Evolutionary conservation across 2,113 vertebrate species (phyloP), one percentile per base, ranked within the genome.

Genomic region (Megaceryle torquata): DNA sequence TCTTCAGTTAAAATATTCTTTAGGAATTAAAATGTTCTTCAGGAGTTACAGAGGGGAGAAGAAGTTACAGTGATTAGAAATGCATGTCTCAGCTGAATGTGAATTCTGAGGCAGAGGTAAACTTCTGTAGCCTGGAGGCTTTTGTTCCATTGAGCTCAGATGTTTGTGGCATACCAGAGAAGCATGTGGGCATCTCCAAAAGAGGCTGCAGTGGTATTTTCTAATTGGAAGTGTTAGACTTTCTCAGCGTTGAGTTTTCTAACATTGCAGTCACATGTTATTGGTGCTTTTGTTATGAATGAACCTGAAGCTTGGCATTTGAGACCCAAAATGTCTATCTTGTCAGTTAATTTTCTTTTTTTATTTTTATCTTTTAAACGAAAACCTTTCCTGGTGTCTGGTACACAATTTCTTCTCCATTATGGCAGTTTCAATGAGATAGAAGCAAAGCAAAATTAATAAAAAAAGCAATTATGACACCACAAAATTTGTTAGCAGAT

Each of bases 91-190:
- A 74, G 79, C 50, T 67, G 64, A 75, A 91, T 10, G 29, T 26
- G 82, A 90, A 86, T 94, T 83, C 61, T 72, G 88, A 90, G 82
- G 67, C 54, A 51, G 61, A 86, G 79, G 54, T 74, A 77, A 83
- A 92, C 37, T 74, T 77, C 63, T 88, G 54, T 37, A 83, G 94
- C 82, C 68, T 4, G 3, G 26, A 88, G 86, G 76, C 24, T 88
- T 46, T 68, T 29, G 17, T 67, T 83, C 83, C 81, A 86, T 51
- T 88, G 50, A 92, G 29, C 37, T 94, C 51, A 59, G 33, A 54
- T 54, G 37, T 83, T 83, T 93, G 15, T 24, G 85, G n/a, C 29
- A 22, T 44, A 74, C 19, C 59, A 74, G 54, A 65, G 69, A 65
- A 53, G 25, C 10, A 18, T 16, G 28, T 59, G 37, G 90, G 51